These are phyloP conservation scores for Dendroctonus valens DNA, from an alignment of 1,140 invertebrate genomes.

Conservation along the genomic window DNA sequence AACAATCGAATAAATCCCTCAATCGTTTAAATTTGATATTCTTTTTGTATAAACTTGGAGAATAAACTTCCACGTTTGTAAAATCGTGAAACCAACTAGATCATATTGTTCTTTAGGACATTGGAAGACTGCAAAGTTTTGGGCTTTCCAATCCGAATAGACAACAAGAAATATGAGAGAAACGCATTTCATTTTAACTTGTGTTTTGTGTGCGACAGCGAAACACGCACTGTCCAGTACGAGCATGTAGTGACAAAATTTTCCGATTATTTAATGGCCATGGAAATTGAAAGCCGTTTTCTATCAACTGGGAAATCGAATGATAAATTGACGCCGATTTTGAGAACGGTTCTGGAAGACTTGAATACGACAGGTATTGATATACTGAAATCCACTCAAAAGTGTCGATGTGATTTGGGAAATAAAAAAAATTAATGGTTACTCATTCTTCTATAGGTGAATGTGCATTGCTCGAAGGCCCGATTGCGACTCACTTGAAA, in stretches of 20 bases:
- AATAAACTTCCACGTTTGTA: not conserved
- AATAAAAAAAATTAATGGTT: not conserved
- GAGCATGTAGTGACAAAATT: conserved; percentile 92
- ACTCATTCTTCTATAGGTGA: conserved; percentile 39
- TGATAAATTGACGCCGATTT: conserved; percentile 66
- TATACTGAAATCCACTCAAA: conserved; percentile 10
- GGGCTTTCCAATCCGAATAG: conserved; percentile 89
- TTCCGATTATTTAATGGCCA: conserved; percentile 83
- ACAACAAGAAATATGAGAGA: conserved; percentile 85
- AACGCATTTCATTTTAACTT: conserved; percentile 95
- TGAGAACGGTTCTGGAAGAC: conserved; percentile 74
- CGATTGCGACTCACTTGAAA: conserved; percentile 78
- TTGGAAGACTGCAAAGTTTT: conserved; percentile 78
- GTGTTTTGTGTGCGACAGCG: conserved; percentile 90
- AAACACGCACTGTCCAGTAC: conserved; percentile 86
- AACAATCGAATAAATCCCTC: no score
- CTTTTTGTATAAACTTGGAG: no score
- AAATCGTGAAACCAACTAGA: not conserved
- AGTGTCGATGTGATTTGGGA: no score
- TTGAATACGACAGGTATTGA: conserved; percentile 72
- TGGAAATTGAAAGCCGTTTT: conserved; percentile 80
- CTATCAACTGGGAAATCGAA: conserved; percentile 65
- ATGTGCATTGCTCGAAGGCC: conserved; percentile 61
- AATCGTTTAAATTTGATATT: no score
- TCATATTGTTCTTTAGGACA: conserved; percentile 41